Conservation (phyloP, 2,113 vertebrate genomes). For the Lophura nycthemera region DNA sequence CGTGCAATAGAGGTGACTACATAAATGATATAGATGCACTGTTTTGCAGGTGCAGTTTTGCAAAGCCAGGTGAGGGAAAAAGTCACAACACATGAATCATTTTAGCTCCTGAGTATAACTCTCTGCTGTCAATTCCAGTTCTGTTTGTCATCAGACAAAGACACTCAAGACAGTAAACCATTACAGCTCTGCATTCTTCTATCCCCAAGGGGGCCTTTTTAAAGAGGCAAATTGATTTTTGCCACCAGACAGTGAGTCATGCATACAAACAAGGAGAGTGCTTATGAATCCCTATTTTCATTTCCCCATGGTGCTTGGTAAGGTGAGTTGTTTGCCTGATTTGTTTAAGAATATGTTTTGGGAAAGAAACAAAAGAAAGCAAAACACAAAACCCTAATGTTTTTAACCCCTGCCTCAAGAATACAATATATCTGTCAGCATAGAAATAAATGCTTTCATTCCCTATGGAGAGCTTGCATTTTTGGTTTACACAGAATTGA, state of each 20-base stretch:
- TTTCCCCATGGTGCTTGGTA: slow-evolving; percentile 51
- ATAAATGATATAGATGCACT: not conserved
- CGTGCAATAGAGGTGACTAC: not conserved
- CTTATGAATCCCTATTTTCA: slow-evolving; percentile 60
- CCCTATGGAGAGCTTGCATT: slow-evolving; percentile 9
- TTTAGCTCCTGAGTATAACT: slow-evolving; percentile 42
- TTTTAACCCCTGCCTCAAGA: slow-evolving; percentile 61
- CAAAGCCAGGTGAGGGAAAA: slow-evolving; percentile 57
- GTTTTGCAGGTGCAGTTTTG: slow-evolving; percentile 40
- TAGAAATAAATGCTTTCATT: slow-evolving; percentile 35
- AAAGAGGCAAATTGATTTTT: slow-evolving; percentile 71
- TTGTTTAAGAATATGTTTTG: slow-evolving; percentile 61
- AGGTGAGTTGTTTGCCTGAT: slow-evolving; percentile 58
- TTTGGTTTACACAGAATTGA: slow-evolving; percentile 3
- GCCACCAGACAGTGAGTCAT: slow-evolving; percentile 46
- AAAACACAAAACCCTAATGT: slow-evolving; percentile 23
- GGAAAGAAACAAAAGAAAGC: slow-evolving; percentile 38
- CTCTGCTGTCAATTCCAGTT: slow-evolving; percentile 65
- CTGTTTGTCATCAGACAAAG: slow-evolving; percentile 70
- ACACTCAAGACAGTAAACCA: slow-evolving; percentile 60
- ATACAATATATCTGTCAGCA: slow-evolving; percentile 11
- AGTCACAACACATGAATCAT: slow-evolving; percentile 54
- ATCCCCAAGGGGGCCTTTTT: slow-evolving; percentile 40
- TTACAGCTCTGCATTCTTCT: slow-evolving; percentile 54
- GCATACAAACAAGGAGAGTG: slow-evolving; percentile 58